phyloP scores from a whole-genome alignment of 2,797 vertebrate genomes.

The Eurystomus glaucurus region DNA sequence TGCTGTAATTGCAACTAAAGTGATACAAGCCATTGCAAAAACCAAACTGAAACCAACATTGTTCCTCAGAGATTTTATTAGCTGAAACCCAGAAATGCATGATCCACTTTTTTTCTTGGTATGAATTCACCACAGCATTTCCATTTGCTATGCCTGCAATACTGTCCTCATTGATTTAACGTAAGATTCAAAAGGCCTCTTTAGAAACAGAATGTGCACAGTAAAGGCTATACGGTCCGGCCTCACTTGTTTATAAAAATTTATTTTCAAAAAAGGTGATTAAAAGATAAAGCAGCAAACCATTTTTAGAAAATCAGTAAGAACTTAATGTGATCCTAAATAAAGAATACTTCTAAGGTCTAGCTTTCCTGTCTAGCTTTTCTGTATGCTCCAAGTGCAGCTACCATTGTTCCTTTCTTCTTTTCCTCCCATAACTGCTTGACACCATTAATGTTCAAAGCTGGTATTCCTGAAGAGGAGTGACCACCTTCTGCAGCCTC shows the following conservation, averaged over 20 bases:
- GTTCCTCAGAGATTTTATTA: conserved; percentile 72
- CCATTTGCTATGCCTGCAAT: neutral
- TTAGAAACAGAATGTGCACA: neutral
- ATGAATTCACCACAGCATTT: conserved; percentile 20
- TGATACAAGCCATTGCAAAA: conserved; percentile 65
- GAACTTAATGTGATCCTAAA: neutral
- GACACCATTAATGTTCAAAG: neutral
- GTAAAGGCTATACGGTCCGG: neutral
- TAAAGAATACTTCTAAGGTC: neutral
- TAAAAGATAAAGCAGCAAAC: conserved; percentile 31
- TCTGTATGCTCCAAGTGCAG: neutral
- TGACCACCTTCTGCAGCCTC: conserved; percentile 11
- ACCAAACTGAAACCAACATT: conserved; percentile 65
- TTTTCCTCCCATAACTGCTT: neutral
- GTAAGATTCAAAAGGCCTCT: neutral
- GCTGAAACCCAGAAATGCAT: conserved; percentile 37
- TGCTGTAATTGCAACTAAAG: conserved; percentile 66
- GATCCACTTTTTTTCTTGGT: neutral
- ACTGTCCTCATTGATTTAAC: neutral
- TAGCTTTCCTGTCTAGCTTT: neutral
- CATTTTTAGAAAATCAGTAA: neutral
- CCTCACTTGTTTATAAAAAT: neutral
- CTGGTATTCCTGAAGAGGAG: neutral
- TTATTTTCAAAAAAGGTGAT: neutral
- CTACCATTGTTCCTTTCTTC: neutral